Evolutionary conservation across 2,888 invertebrate genomes (phyloP).

Genomic region (Catocala fraxini): DNA sequence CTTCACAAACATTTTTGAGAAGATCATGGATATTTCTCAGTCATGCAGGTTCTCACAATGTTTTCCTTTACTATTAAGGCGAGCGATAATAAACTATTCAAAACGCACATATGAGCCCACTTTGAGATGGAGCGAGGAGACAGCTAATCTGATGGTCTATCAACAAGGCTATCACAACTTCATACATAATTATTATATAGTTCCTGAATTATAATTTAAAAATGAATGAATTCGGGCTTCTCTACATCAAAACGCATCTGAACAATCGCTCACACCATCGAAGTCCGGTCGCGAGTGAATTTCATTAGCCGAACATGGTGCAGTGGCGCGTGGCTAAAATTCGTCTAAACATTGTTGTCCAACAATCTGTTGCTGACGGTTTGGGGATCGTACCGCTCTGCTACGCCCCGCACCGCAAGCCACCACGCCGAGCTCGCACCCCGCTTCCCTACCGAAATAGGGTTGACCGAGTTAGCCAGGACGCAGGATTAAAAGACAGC

Average conservation of each 20-base stretch:
- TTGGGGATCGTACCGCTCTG: conserved; percentile 13
- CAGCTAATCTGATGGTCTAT: too few relatives aligned
- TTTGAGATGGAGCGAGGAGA: too few relatives aligned
- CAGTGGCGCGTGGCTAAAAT: conserved; percentile 40
- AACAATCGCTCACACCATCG: conserved; percentile 12
- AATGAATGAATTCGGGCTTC: too few relatives aligned
- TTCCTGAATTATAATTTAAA: too few relatives aligned
- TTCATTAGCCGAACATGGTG: conserved; percentile 43
- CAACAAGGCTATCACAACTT: too few relatives aligned
- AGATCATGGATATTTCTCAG: too few relatives aligned
- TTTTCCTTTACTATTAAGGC: too few relatives aligned
- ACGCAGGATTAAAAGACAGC: conserved; percentile 1
- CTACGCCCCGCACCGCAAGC: conserved; percentile 5
- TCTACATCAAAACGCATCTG: background rate
- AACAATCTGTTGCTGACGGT: conserved; percentile 59
- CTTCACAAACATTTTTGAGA: too few relatives aligned
- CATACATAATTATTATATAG: too few relatives aligned
- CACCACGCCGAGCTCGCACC: background rate
- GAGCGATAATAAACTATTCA: too few relatives aligned
- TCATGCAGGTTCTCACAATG: too few relatives aligned
- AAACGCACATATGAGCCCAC: too few relatives aligned
- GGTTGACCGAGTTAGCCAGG: background rate
- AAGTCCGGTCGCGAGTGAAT: conserved; percentile 30
- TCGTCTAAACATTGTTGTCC: conserved; percentile 49
- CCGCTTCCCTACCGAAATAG: background rate